Evolutionary conservation across 2,113 vertebrate species (phyloP).

Genomic region (Prinia subflava): DNA sequence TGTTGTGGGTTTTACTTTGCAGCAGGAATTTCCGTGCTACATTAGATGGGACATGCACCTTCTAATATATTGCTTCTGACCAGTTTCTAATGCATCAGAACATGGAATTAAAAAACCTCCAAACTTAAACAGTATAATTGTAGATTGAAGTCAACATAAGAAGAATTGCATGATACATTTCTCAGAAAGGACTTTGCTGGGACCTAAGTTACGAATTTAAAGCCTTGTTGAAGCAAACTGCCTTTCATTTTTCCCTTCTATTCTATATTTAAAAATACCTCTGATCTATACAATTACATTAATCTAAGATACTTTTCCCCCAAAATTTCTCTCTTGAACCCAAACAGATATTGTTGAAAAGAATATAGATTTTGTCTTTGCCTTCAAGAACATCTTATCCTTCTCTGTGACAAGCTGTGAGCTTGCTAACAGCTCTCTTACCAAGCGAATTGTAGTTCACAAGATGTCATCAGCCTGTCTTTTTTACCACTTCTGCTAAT

Average conservation of each 20-base stretch:
- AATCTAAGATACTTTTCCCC: not conserved
- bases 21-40: not conserved
- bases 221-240: not conserved
- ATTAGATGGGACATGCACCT: fast-evolving
- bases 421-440: slow-evolving; percentile 70
- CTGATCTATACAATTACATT: not conserved
- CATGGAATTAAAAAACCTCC: not conserved
- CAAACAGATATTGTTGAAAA: slow-evolving; percentile 50
- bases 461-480: slow-evolving; percentile 69
- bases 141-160: not conserved
- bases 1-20: not conserved
- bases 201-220: not conserved
- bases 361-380: slow-evolving; percentile 45
- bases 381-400: slow-evolving; percentile 62
- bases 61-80: not conserved
- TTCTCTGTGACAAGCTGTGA: slow-evolving; percentile 67
- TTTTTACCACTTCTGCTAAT: slow-evolving; percentile 66
- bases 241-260: not conserved
- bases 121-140: not conserved
- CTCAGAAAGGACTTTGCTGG: not conserved
- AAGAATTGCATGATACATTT: not conserved
- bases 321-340: slow-evolving; percentile 30
- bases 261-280: not conserved
- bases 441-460: slow-evolving; percentile 66
- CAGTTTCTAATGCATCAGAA: not conserved